A percentile compares a stretch with the other conserved stretches of the same genome.
phyloP scores from a whole-genome alignment of 2,113 vertebrate species.

The Symphodus melops region DNA sequence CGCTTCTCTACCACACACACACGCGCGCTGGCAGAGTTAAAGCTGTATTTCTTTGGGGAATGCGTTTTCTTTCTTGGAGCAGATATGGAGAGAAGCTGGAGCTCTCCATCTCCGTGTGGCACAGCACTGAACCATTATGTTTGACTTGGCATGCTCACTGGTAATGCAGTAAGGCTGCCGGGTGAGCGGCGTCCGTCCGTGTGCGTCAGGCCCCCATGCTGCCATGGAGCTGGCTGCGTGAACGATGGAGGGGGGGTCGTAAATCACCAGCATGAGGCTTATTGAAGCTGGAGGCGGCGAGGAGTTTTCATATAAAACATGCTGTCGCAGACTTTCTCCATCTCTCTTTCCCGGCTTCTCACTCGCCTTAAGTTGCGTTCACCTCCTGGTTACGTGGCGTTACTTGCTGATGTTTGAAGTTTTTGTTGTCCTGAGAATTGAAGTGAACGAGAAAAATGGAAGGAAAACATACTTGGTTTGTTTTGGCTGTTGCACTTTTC shows the following conservation, averaged over 20 bases:
- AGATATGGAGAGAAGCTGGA: slow-evolving; percentile 7
- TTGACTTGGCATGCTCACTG: slow-evolving; percentile 46
- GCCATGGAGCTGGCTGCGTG: slow-evolving; percentile 66
- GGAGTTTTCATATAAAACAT: slow-evolving; percentile 6
- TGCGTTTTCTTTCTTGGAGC: not conserved
- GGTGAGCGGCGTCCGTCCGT: slow-evolving; percentile 38
- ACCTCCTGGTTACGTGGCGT: not conserved
- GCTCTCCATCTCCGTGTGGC: slow-evolving; percentile 25
- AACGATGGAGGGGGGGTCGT: slow-evolving; percentile 52
- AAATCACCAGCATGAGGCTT: slow-evolving; percentile 76
- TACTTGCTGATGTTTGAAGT: not conserved
- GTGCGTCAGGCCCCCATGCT: slow-evolving; percentile 60
- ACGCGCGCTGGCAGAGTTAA: not conserved
- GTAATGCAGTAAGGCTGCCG: slow-evolving; percentile 41
- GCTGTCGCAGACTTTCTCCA: not conserved
- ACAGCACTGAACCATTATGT: slow-evolving; percentile 32
- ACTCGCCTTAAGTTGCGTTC: not conserved
- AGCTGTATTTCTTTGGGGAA: not conserved
- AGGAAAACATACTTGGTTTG: not conserved
- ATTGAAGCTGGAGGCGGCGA: slow-evolving; percentile 59
- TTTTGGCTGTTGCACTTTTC: not conserved
- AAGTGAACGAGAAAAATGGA: not conserved
- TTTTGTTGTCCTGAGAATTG: no score
- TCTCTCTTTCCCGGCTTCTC: slow-evolving; percentile 9
- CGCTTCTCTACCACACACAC: not conserved